phyloP scores from a whole-genome alignment of 2,113 vertebrate genomes.

The Saimiri boliviensis region DNA sequence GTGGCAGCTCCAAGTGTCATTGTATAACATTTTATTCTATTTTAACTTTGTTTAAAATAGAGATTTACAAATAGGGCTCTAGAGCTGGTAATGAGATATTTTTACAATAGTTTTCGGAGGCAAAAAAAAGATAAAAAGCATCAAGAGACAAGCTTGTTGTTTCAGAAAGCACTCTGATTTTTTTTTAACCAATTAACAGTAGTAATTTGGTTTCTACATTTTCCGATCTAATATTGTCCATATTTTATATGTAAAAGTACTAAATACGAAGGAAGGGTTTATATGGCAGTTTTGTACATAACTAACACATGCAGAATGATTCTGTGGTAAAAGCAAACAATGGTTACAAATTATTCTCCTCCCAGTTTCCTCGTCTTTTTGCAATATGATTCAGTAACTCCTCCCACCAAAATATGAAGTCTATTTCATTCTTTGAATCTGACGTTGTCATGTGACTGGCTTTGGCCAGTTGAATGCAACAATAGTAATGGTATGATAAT shows the following conservation, averaged over 20 bases:
- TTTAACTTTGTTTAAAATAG: background rate
- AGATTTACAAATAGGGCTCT: background rate
- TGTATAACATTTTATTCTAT: background rate
- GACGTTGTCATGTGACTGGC: background rate
- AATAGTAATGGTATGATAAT: background rate
- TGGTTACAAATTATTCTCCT: background rate
- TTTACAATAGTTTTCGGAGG: background rate
- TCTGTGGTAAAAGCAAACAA: background rate
- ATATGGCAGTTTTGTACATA: background rate
- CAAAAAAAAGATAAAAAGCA: background rate
- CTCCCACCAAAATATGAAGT: background rate
- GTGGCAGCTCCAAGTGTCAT: background rate
- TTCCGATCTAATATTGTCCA: background rate
- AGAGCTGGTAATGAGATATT: background rate
- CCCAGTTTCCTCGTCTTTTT: background rate
- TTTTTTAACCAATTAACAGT: background rate
- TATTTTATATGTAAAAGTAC: background rate
- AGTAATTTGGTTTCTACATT: background rate
- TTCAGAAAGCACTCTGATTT: background rate
- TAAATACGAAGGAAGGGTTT: background rate
- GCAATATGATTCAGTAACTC: background rate
- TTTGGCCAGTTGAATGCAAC: background rate
- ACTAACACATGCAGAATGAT: background rate
- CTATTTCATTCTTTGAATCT: background rate
- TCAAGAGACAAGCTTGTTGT: background rate